phyloP scores from a whole-genome alignment of 2,888 invertebrate species.

The Anoncus sp. region DNA sequence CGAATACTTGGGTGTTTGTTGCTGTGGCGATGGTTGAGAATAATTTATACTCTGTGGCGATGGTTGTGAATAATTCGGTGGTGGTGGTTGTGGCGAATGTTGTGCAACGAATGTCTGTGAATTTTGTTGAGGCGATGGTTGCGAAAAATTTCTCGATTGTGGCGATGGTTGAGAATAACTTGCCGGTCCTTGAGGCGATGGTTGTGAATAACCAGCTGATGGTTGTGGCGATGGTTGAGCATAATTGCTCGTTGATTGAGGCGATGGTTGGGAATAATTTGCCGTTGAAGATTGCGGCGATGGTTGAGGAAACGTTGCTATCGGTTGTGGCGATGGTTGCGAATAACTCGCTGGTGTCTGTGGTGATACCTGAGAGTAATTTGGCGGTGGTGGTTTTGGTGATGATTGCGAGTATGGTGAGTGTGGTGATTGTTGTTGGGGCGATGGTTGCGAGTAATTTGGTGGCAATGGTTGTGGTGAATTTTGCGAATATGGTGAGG shows the following conservation, averaged over 20 bases:
- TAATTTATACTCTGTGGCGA: slow-evolving; percentile 70
- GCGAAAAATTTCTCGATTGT: slow-evolving; percentile 72
- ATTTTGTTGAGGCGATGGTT: slow-evolving; percentile 76
- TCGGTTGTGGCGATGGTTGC: slow-evolving; percentile 71
- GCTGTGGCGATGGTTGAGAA: slow-evolving; percentile 77
- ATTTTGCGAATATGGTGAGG: slow-evolving; percentile 62
- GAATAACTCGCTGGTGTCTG: slow-evolving; percentile 81
- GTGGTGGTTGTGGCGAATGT: slow-evolving; percentile 80
- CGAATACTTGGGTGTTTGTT: slow-evolving; percentile 81
- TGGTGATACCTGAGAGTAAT: slow-evolving; percentile 70
- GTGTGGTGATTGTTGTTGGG: slow-evolving; percentile 71
- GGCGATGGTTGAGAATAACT: slow-evolving; percentile 69
- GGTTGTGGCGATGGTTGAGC: slow-evolving; percentile 72
- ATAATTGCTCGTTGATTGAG: slow-evolving; percentile 66
- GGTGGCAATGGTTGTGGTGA: slow-evolving; percentile 79
- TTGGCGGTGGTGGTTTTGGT: slow-evolving; percentile 80
- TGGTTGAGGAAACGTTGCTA: slow-evolving; percentile 66
- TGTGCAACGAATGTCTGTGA: slow-evolving; percentile 77
- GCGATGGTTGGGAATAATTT: slow-evolving; percentile 71
- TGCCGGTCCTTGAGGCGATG: too few relatives aligned
- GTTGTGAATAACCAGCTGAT: slow-evolving; percentile 69
- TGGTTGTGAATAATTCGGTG: slow-evolving; percentile 83
- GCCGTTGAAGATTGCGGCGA: slow-evolving; percentile 79
- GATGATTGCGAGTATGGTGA: slow-evolving; percentile 69
- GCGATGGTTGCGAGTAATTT: slow-evolving; percentile 75